Evolutionary conservation across 2,797 vertebrate species (phyloP).

Genomic region (Crenichthys baileyi): DNA sequence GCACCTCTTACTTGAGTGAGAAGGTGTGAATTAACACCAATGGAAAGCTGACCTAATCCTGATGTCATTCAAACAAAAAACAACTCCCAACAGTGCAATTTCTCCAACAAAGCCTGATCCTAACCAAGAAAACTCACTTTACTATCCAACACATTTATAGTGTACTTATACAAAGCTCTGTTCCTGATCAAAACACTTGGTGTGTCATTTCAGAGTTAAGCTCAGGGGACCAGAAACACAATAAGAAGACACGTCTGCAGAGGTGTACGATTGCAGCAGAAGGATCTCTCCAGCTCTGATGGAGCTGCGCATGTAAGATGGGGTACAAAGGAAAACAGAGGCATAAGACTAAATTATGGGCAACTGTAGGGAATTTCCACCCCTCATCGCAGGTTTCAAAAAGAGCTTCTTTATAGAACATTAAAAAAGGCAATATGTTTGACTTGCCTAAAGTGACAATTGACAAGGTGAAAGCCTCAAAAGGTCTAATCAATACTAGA

Average conservation of each 20-base stretch:
- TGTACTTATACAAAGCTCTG: conserved; percentile 43
- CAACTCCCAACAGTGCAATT: conserved; percentile 13
- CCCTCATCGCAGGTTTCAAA: conserved; percentile 5
- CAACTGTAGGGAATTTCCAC: conserved; percentile 13
- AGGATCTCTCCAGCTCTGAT: conserved; percentile 30
- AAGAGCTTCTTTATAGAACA: conserved; percentile 12
- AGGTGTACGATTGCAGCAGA: conserved; percentile 42
- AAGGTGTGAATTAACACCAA: conserved; percentile 31
- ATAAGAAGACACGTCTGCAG: conserved; percentile 39
- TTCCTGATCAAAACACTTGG: conserved; percentile 61
- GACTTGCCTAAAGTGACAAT: conserved; percentile 5
- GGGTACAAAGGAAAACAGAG: conserved; percentile 21
- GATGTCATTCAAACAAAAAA: conserved; percentile 36
- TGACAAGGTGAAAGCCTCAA: conserved; percentile 17
- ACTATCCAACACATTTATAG: conserved; percentile 37
- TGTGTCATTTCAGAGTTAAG: conserved; percentile 41
- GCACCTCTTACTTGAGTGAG: conserved; percentile 13
- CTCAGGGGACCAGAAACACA: conserved; percentile 32
- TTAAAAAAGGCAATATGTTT: conserved; percentile 25
- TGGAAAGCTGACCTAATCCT: conserved; percentile 53
- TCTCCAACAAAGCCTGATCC: conserved; percentile 25
- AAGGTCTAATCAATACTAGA: conserved; percentile 34
- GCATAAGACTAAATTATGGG: conserved; percentile 4
- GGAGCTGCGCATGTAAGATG: conserved; percentile 15
- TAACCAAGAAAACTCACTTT: conserved; percentile 36